Evolutionary conservation across 2,797 vertebrate genomes (phyloP).

Genomic region (Phoeniculus purpureus): DNA sequence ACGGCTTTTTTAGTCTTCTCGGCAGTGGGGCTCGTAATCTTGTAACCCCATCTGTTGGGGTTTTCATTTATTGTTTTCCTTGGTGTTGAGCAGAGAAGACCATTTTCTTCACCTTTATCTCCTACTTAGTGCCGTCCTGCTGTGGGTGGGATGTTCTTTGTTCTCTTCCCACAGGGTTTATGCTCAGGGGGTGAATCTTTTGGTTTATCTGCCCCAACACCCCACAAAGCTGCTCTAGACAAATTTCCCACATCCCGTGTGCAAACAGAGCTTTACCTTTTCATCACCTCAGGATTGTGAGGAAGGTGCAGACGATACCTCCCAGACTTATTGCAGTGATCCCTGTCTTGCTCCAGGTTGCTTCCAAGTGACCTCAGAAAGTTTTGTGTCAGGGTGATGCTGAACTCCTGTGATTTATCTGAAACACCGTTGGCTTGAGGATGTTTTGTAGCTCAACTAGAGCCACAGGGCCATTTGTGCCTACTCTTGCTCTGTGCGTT

Average conservation of each 20-base stretch:
- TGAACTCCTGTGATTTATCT: fast-evolving
- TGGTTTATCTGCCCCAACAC: fast-evolving
- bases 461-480: too few species aligned
- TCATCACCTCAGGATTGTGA: fast-evolving
- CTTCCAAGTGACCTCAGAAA: not conserved
- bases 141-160: not conserved
- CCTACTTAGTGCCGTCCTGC: not conserved
- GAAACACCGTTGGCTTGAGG: fast-evolving
- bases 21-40: not conserved
- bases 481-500: too few species aligned
- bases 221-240: not conserved
- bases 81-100: not conserved
- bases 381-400: fast-evolving
- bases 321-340: fast-evolving
- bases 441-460: not conserved
- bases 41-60: not conserved
- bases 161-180: not conserved
- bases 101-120: not conserved
- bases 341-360: fast-evolving
- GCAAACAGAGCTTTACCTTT: not conserved
- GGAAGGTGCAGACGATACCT: fast-evolving
- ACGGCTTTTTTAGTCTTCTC: not conserved
- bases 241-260: not conserved
- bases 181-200: fast-evolving
- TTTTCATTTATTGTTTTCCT: not conserved